These are phyloP conservation scores for Leptinotarsa haldemani DNA, from an alignment of 2,888 invertebrate genomes.

Conservation along the genomic window DNA sequence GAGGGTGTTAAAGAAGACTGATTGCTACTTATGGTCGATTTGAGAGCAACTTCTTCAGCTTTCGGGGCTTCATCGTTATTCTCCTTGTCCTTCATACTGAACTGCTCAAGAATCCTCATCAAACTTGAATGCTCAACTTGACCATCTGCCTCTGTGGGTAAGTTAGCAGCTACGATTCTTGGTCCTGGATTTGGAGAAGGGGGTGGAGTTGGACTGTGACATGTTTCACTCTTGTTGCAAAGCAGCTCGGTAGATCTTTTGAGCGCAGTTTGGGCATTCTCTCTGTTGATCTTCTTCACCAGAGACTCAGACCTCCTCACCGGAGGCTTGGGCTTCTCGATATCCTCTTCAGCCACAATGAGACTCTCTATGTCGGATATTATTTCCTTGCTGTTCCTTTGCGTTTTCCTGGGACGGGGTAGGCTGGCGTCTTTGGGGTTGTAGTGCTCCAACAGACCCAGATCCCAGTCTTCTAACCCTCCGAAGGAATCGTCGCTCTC, in stretches of 20 bases:
- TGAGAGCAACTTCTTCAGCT: constrained; percentile 30
- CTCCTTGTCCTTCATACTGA: constrained; percentile 55
- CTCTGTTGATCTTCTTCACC: constrained; percentile 57
- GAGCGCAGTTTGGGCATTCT: constrained; percentile 47
- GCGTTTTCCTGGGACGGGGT: constrained; percentile 58
- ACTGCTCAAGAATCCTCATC: constrained; percentile 62
- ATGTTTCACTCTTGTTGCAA: not conserved
- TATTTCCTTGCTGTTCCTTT: constrained; percentile 50
- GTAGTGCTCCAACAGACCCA: constrained; percentile 66
- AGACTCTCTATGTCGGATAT: constrained; percentile 60
- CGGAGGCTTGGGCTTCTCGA: constrained; percentile 55
- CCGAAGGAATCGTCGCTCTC: constrained; percentile 68
- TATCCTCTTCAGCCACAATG: constrained; percentile 57
- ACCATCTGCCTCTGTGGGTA: constrained; percentile 53
- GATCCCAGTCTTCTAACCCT: constrained; percentile 68
- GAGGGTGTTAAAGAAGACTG: constrained; percentile 50
- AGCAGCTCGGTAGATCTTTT: constrained; percentile 37
- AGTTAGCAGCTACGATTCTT: constrained; percentile 28
- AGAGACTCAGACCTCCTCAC: constrained; percentile 58
- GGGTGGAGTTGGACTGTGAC: constrained; percentile 50
- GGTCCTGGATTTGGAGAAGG: constrained; percentile 52
- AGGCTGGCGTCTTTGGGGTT: constrained; percentile 64
- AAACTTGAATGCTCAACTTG: constrained; percentile 61
- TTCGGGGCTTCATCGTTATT: constrained; percentile 33
- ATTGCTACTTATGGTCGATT: constrained; percentile 34